Evolutionary conservation across 92 coral and sea anemone species (phyloP).

Genomic region (Porites lobata): DNA sequence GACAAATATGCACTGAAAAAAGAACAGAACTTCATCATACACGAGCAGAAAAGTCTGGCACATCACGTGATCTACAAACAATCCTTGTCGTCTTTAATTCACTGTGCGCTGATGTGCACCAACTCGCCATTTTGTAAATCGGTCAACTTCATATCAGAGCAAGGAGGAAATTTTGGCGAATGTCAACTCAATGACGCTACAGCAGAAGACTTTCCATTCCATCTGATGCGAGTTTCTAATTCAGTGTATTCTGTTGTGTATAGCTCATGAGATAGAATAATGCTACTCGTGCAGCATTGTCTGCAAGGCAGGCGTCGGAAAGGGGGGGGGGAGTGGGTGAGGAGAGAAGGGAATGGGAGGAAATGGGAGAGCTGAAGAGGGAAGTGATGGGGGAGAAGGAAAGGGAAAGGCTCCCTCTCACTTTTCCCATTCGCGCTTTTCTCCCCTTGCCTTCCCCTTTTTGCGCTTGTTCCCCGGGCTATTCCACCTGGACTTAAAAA

Average conservation of each 20-base stretch:
- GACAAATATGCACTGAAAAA: not conserved
- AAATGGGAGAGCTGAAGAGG: not conserved
- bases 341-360: too few relatives aligned
- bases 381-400: not conserved
- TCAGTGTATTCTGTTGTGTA: slow-evolving; percentile 9
- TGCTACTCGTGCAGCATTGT: not conserved
- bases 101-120: slow-evolving; percentile 24
- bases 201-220: slow-evolving; percentile 36
- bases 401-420: too few relatives aligned
- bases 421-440: too few relatives aligned
- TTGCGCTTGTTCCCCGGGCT: too few relatives aligned
- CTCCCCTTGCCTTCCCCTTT: too few relatives aligned
- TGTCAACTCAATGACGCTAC: slow-evolving; percentile 42
- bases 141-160: slow-evolving; percentile 17
- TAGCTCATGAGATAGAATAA: not conserved
- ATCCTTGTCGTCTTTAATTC: not conserved
- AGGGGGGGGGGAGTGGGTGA: too few relatives aligned
- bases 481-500: too few relatives aligned
- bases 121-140: slow-evolving; percentile 22
- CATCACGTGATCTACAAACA: slow-evolving; percentile 21
- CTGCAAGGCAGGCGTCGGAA: too few relatives aligned
- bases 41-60: slow-evolving; percentile 15
- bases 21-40: slow-evolving; percentile 11
- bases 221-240: not conserved
- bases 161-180: not conserved